Percentiles rank a stretch among this genome's conserved stretches.
Conservation (phyloP, 2,888 invertebrate species). For the Cylindroiulus punctatus region DNA sequence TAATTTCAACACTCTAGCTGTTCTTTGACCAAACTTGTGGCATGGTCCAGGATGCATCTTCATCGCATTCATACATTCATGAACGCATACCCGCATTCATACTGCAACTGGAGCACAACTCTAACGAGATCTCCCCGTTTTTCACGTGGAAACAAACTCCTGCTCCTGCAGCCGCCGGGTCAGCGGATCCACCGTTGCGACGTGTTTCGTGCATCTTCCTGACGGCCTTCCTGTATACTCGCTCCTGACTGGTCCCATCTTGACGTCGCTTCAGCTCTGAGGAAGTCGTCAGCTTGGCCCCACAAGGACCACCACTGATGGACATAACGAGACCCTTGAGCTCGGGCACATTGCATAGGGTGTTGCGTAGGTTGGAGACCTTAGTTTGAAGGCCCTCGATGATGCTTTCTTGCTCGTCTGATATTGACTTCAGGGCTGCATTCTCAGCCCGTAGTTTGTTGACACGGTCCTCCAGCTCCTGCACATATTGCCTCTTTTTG, state of each 20-base stretch:
- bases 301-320: slow-evolving; percentile 63
- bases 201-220: neutral
- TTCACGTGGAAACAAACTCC: slow-evolving; percentile 73
- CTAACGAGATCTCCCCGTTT: slow-evolving; percentile 70
- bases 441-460: slow-evolving; percentile 68
- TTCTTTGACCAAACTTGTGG: neutral
- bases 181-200: neutral
- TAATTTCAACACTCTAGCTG: neutral
- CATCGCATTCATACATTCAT: neutral
- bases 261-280: neutral
- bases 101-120: slow-evolving; percentile 71
- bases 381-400: slow-evolving; percentile 70
- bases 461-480: slow-evolving; percentile 70
- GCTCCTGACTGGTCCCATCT: slow-evolving; percentile 22
- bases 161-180: slow-evolving; percentile 60
- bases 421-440: slow-evolving; percentile 66
- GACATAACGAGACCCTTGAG: slow-evolving; percentile 69
- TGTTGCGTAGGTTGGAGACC: slow-evolving; percentile 70
- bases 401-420: slow-evolving; percentile 68
- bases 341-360: slow-evolving; percentile 70
- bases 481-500: slow-evolving; percentile 72
- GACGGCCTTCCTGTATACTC: neutral
- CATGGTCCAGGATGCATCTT: neutral
- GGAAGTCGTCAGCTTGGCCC: neutral
- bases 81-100: slow-evolving; percentile 1